A percentile compares a stretch with the other conserved stretches of the same genome.
phyloP scores from a whole-genome alignment of 2,888 invertebrate genomes.

The Catocala nupta region DNA sequence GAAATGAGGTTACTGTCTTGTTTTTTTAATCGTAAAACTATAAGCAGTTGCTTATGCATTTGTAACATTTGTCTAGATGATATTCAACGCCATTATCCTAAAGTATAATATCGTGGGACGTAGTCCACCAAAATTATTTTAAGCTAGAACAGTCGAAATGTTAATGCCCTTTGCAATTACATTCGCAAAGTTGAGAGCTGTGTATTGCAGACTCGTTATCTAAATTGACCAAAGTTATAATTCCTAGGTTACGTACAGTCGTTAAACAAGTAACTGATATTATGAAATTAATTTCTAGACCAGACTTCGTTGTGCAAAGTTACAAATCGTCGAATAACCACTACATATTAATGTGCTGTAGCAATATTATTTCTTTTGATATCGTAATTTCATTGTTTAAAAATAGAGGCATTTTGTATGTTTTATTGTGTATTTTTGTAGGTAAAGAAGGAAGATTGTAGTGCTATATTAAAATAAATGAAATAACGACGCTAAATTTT shows the following conservation, averaged over 20 bases:
- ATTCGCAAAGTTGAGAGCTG: neutral
- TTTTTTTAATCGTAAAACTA: no score
- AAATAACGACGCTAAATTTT: no score
- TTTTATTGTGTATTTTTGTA: no score
- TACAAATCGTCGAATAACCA: conserved; percentile 6
- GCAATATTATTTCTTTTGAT: neutral
- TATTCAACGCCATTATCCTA: no score
- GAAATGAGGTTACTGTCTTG: no score
- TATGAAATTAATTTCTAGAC: conserved; percentile 23
- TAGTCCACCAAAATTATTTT: neutral
- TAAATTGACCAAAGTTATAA: conserved; percentile 10
- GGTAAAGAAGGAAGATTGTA: no score
- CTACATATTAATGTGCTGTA: conserved; percentile 4
- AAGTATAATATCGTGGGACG: no score
- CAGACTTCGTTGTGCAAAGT: conserved; percentile 14
- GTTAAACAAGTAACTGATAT: conserved; percentile 12
- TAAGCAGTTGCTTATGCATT: no score
- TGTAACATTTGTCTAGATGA: no score
- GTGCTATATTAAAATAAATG: no score
- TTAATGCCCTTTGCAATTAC: neutral
- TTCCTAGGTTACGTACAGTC: conserved; percentile 9
- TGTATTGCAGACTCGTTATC: conserved; percentile 5
- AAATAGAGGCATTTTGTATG: neutral
- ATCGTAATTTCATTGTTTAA: neutral
- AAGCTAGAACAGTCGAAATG: neutral